These are phyloP conservation scores for Euphysa ruthae DNA, from an alignment of 30 jellyfish, hydroid and myxozoan genomes.

Conservation along the genomic window DNA sequence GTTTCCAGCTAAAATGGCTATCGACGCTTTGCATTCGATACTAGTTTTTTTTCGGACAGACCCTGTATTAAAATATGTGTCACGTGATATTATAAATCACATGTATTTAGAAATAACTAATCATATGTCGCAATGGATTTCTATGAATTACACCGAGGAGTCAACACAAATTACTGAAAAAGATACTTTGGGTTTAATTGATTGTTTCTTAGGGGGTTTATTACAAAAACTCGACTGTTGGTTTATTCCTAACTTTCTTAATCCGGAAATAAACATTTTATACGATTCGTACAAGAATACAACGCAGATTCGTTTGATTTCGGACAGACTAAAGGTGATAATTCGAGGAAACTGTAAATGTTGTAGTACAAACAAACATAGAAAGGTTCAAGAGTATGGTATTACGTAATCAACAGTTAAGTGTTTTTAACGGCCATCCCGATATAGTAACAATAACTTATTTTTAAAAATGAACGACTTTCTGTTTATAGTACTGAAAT, in stretches of 20 bases:
- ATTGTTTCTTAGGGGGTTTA: neutral
- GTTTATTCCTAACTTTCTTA: conserved; percentile 18
- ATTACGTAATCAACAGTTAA: too few relatives aligned
- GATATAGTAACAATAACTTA: too few relatives aligned
- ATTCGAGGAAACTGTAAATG: conserved; percentile 31
- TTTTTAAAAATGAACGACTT: too few relatives aligned
- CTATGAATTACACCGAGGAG: neutral
- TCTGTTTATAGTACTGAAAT: too few relatives aligned
- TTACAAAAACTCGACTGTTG: conserved; percentile 12
- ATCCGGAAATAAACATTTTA: conserved; percentile 26
- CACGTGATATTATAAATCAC: conserved; percentile 18
- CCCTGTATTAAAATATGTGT: conserved; percentile 7
- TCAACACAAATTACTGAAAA: neutral
- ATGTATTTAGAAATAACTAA: conserved; percentile 14
- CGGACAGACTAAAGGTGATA: conserved; percentile 6
- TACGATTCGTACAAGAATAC: neutral
- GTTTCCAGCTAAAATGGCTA: conserved; percentile 13
- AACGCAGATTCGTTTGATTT: neutral
- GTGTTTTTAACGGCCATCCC: too few relatives aligned
- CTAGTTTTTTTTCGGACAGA: neutral
- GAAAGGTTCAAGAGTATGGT: too few relatives aligned
- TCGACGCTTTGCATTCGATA: conserved; percentile 1
- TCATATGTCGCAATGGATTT: conserved; percentile 24
- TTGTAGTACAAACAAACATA: too few relatives aligned
- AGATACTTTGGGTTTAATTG: conserved; percentile 7